Evolutionary conservation across 1,140 invertebrate genomes (phyloP).

Genomic region (Heliconius nattereri): DNA sequence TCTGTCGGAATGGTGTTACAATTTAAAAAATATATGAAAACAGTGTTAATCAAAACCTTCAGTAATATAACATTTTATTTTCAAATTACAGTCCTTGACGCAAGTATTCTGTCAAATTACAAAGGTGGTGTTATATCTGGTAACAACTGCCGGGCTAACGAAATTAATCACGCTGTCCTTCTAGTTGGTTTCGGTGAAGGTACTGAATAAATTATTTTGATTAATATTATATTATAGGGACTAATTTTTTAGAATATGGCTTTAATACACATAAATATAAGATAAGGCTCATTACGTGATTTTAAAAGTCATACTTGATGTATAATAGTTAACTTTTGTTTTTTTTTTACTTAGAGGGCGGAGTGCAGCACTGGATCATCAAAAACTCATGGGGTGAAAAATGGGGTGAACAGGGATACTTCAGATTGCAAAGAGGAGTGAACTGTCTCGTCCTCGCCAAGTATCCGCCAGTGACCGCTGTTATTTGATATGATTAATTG

Average conservation of each 20-base stretch:
- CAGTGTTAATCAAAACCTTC: too few relatives aligned
- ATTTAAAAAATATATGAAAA: too few relatives aligned
- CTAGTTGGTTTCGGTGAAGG: slow-evolving; percentile 9
- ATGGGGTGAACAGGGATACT: slow-evolving; percentile 30
- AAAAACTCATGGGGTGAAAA: slow-evolving; percentile 33
- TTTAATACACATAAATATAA: too few relatives aligned
- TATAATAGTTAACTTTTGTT: neutral
- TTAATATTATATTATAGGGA: neutral
- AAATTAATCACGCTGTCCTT: neutral
- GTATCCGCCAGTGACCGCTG: neutral
- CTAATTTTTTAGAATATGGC: too few relatives aligned
- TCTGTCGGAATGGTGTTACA: too few relatives aligned
- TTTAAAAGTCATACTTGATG: neutral
- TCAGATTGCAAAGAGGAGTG: slow-evolving; percentile 26
- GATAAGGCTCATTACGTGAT: neutral
- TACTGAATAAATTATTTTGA: neutral
- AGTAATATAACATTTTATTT: neutral
- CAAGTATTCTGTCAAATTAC: neutral
- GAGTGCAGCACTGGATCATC: slow-evolving; percentile 19
- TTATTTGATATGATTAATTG: neutral
- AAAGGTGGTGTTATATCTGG: neutral
- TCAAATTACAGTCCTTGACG: neutral
- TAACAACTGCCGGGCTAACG: neutral
- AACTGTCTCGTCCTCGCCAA: slow-evolving; percentile 3
- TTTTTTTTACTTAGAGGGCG: slow-evolving; percentile 9